Conservation (phyloP, 2,888 invertebrate species). For the Loripinus fragilis region DNA sequence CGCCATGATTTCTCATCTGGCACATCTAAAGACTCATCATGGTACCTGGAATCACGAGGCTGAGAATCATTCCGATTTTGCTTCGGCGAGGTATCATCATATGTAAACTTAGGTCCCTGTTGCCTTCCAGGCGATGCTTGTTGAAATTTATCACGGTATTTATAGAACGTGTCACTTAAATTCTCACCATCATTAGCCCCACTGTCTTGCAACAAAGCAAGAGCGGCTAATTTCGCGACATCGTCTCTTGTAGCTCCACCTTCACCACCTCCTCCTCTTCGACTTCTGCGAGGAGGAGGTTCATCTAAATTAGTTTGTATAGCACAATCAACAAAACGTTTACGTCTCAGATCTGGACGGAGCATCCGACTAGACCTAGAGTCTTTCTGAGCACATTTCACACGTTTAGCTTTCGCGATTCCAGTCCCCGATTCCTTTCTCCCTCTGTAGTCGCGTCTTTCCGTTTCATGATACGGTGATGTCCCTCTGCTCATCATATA, state of each 20-base stretch:
- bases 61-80: slow-evolving; percentile 26
- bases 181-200: slow-evolving; percentile 37
- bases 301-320: slow-evolving; percentile 73
- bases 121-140: slow-evolving; percentile 43
- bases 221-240: slow-evolving; percentile 62
- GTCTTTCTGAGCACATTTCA: slow-evolving; percentile 66
- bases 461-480: slow-evolving; percentile 77
- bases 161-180: slow-evolving; percentile 68
- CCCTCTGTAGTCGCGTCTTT: slow-evolving; percentile 63
- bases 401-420: slow-evolving; percentile 73
- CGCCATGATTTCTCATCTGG: slow-evolving; percentile 76
- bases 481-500: slow-evolving; percentile 80
- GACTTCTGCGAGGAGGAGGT: slow-evolving; percentile 55
- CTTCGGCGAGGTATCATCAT: slow-evolving; percentile 41
- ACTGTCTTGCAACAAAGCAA: slow-evolving; percentile 58
- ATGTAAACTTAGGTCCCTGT: slow-evolving; percentile 41
- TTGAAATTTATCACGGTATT: slow-evolving; percentile 71
- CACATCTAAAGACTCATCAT: slow-evolving; percentile 67
- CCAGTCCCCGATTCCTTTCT: slow-evolving; percentile 60
- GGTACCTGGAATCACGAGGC: slow-evolving; percentile 6
- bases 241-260: slow-evolving; percentile 60
- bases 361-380: slow-evolving; percentile 54
- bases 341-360: slow-evolving; percentile 54
- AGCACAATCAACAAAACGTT: slow-evolving; percentile 70
- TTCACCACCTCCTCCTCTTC: slow-evolving; percentile 49